Evolutionary conservation across 2,888 invertebrate genomes (phyloP).

Genomic region (Lymantria monacha): DNA sequence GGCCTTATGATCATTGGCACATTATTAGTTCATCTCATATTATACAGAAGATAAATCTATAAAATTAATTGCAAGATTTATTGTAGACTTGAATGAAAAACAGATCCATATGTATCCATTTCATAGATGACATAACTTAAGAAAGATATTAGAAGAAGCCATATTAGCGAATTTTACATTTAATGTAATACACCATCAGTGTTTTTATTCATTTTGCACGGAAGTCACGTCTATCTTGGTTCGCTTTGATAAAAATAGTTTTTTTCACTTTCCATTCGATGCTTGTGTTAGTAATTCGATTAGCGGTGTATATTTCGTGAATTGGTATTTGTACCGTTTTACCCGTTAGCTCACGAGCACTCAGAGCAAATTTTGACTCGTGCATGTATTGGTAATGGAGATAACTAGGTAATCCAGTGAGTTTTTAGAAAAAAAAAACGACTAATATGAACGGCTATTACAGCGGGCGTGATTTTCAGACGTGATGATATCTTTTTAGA

Average conservation of each 20-base stretch:
- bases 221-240: conserved; percentile 6
- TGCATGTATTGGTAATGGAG: conserved; percentile 36
- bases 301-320: conserved; percentile 50
- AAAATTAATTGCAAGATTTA: too few species aligned
- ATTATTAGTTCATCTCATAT: too few species aligned
- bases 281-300: conserved; percentile 51
- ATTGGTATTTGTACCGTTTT: conserved; percentile 45
- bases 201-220: background rate
- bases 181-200: too few species aligned
- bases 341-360: conserved; percentile 39
- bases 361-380: conserved; percentile 44
- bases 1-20: too few species aligned
- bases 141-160: too few species aligned
- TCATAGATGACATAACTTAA: too few species aligned
- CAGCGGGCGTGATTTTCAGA: conserved; percentile 4
- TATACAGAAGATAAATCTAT: too few species aligned
- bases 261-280: conserved; percentile 37
- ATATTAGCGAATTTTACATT: too few species aligned
- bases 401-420: conserved; percentile 10
- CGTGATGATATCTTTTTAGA: background rate
- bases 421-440: conserved; percentile 20
- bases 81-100: too few species aligned
- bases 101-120: too few species aligned
- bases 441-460: conserved; percentile 3
- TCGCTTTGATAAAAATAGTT: conserved; percentile 18